Evolutionary conservation across 2,113 vertebrate species (phyloP).

Genomic region (Parus major): DNA sequence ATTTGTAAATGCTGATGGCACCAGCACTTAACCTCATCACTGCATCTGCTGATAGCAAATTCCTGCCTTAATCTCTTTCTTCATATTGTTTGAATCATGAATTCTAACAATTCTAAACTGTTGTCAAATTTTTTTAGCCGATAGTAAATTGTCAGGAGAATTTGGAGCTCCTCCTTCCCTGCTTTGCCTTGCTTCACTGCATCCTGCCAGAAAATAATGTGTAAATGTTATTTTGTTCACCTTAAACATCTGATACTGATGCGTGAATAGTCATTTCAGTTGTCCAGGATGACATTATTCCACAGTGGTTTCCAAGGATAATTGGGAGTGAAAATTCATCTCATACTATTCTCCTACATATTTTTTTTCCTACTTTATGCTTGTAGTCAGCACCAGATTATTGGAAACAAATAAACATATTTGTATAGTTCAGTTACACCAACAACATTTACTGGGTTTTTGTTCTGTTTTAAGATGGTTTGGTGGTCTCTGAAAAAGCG

Average conservation of each 20-base stretch:
- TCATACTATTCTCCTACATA: neutral
- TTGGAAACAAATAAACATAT: neutral
- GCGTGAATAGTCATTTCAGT: neutral
- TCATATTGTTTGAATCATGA: neutral
- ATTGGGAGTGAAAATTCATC: neutral
- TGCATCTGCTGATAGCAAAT: neutral
- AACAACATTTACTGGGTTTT: neutral
- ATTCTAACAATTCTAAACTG: neutral
- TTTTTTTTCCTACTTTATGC: neutral
- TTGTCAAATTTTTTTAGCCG: fast-evolving
- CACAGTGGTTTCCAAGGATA: neutral
- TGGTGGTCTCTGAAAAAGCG: neutral
- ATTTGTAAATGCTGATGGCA: neutral
- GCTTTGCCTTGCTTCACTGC: neutral
- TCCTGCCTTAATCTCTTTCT: neutral
- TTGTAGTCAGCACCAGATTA: neutral
- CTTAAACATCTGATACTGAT: neutral
- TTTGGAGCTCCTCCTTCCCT: neutral
- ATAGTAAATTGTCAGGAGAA: neutral
- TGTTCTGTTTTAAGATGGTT: conserved; percentile 44
- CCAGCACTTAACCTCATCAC: neutral
- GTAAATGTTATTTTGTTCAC: neutral
- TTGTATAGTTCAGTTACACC: neutral
- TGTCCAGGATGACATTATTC: neutral
- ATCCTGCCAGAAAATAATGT: neutral